A percentile compares a stretch with the other conserved stretches of the same genome.
phyloP scores from a whole-genome alignment of 2,797 vertebrate species.

The Amblyraja radiata region DNA sequence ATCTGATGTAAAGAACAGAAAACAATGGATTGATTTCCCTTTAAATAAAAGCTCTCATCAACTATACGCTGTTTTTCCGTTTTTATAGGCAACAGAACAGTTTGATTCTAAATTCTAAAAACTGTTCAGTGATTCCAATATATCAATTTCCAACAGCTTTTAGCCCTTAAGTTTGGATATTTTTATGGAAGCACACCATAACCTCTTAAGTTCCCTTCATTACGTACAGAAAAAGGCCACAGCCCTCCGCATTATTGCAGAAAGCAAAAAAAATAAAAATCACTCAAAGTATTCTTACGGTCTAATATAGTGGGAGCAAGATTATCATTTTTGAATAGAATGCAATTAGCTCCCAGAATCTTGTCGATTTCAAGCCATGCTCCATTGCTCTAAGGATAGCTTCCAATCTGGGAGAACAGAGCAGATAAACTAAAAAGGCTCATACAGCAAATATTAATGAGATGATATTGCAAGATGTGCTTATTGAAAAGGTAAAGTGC shows the following conservation, averaged over 20 bases:
- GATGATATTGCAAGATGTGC: background rate
- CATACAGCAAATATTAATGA: background rate
- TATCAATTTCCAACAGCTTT: background rate
- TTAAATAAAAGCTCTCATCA: background rate
- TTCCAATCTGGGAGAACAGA: background rate
- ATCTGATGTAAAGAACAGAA: background rate
- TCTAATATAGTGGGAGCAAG: background rate
- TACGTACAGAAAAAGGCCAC: background rate
- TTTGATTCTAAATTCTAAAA: background rate
- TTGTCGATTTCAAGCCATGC: background rate
- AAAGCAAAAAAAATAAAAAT: background rate
- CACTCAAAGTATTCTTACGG: background rate
- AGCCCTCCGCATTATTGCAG: background rate
- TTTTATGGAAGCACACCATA: background rate
- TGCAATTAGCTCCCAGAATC: background rate
- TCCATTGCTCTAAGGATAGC: background rate
- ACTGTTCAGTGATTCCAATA: background rate
- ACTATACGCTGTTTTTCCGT: background rate
- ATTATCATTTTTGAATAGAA: background rate
- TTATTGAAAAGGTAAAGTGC: background rate
- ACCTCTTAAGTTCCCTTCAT: background rate
- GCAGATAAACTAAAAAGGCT: background rate
- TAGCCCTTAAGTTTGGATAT: background rate
- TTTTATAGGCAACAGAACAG: background rate
- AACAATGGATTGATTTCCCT: background rate